phyloP scores from a whole-genome alignment of 2,113 vertebrate genomes.

The Elaphurus davidianus region DNA sequence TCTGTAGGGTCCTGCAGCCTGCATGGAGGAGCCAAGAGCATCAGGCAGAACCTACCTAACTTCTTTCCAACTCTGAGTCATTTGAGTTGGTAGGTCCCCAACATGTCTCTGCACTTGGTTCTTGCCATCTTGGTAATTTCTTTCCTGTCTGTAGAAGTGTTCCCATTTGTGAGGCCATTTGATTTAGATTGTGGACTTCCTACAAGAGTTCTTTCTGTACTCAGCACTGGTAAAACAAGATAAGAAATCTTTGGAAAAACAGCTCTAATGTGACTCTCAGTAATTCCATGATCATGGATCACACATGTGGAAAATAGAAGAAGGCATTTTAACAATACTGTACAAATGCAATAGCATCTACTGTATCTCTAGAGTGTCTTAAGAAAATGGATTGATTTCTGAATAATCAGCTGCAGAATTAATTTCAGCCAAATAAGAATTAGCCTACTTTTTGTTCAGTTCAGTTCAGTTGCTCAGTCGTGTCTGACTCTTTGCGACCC shows the following conservation, averaged over 20 bases:
- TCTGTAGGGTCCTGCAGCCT: background rate
- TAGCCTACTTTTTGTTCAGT: background rate
- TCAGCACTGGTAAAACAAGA: background rate
- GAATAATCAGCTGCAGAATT: background rate
- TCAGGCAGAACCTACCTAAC: background rate
- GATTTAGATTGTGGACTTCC: background rate
- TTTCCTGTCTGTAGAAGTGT: background rate
- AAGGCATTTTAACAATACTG: background rate
- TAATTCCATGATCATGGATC: background rate
- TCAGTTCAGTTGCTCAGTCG: too few species aligned
- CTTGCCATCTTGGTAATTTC: background rate
- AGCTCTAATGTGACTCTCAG: background rate
- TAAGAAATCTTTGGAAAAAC: background rate
- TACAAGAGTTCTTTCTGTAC: background rate
- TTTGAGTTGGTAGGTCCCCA: background rate
- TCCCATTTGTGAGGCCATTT: background rate
- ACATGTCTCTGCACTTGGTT: background rate
- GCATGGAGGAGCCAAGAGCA: background rate
- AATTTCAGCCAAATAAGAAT: background rate
- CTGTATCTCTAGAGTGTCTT: background rate
- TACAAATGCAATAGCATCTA: background rate
- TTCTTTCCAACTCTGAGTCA: background rate
- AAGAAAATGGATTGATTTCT: background rate
- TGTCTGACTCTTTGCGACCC: too few species aligned
- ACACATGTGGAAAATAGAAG: background rate